Conservation (phyloP, 2,888 invertebrate genomes). For the Griposia aprilina region DNA sequence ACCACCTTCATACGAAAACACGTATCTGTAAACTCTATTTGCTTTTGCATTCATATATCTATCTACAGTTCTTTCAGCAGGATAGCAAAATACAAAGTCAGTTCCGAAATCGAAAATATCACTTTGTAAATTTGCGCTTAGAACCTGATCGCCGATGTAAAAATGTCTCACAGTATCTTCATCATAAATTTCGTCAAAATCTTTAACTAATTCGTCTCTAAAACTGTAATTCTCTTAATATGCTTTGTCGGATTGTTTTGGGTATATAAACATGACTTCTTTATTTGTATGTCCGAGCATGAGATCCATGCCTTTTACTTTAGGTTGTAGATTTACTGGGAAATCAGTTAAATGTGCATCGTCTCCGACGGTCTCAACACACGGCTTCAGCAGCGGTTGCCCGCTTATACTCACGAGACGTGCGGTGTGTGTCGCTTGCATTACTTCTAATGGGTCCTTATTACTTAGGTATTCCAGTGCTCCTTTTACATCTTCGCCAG, state of each 20-base stretch:
- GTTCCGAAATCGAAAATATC: slow-evolving; percentile 45
- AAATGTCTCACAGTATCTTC: slow-evolving; percentile 42
- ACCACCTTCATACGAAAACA: slow-evolving; percentile 52
- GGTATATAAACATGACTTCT: slow-evolving; percentile 53
- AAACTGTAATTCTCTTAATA: slow-evolving; percentile 51
- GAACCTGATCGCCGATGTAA: slow-evolving; percentile 44
- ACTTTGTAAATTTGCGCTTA: slow-evolving; percentile 20
- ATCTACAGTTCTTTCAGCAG: slow-evolving; percentile 49
- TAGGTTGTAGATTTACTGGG: slow-evolving; percentile 49
- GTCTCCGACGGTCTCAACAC: slow-evolving; percentile 37
- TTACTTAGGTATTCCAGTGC: slow-evolving; percentile 33
- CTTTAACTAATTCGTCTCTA: slow-evolving; percentile 27
- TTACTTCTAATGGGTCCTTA: slow-evolving; percentile 37
- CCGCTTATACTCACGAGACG: slow-evolving; percentile 1
- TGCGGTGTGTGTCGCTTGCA: slow-evolving; percentile 29
- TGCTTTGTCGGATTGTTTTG: slow-evolving; percentile 37
- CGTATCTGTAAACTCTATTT: slow-evolving; percentile 41
- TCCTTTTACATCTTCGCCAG: slow-evolving; percentile 21
- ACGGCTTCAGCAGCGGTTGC: slow-evolving; percentile 44
- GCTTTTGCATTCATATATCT: slow-evolving; percentile 40
- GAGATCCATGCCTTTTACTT: slow-evolving; percentile 53
- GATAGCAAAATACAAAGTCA: slow-evolving; percentile 46
- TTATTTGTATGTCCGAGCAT: slow-evolving; percentile 55
- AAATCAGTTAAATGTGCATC: slow-evolving; percentile 47
- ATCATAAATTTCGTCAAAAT: slow-evolving; percentile 37